These are phyloP conservation scores for Lithophane leautieri DNA, from an alignment of 2,888 invertebrate genomes.

Conservation along the genomic window DNA sequence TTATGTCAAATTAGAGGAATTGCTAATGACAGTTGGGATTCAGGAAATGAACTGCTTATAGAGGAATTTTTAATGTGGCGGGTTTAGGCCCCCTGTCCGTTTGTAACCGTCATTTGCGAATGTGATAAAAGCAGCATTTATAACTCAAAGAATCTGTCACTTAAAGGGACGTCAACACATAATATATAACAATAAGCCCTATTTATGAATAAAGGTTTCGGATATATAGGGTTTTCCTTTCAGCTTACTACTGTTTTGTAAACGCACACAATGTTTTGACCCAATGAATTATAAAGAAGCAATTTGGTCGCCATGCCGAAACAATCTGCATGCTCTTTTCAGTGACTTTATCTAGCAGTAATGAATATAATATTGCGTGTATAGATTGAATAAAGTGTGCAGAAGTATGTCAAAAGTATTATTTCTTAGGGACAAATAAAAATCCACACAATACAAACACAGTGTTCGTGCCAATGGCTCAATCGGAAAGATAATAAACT, in stretches of 20 bases:
- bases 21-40: too few relatives aligned
- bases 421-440: constrained; percentile 15
- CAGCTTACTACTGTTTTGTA: background rate
- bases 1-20: too few relatives aligned
- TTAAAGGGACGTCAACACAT: constrained; percentile 5
- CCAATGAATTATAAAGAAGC: constrained; percentile 5
- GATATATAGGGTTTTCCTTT: background rate
- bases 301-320: background rate
- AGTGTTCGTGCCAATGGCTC: constrained; percentile 24
- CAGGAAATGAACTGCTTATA: too few relatives aligned
- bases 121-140: constrained; percentile 9
- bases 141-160: background rate
- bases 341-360: background rate
- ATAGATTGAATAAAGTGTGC: background rate
- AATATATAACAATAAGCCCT: constrained; percentile 8
- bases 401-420: background rate
- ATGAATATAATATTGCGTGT: background rate
- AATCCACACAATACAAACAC: constrained; percentile 19
- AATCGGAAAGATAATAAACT: constrained; percentile 29
- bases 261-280: constrained; percentile 1
- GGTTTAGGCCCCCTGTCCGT: background rate
- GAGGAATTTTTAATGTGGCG: too few relatives aligned
- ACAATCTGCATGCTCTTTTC: background rate
- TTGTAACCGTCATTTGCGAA: constrained; percentile 5
- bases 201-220: constrained; percentile 18